These are phyloP conservation scores for Aphrophora alni DNA, from an alignment of 2,888 invertebrate genomes.

Conservation along the genomic window DNA sequence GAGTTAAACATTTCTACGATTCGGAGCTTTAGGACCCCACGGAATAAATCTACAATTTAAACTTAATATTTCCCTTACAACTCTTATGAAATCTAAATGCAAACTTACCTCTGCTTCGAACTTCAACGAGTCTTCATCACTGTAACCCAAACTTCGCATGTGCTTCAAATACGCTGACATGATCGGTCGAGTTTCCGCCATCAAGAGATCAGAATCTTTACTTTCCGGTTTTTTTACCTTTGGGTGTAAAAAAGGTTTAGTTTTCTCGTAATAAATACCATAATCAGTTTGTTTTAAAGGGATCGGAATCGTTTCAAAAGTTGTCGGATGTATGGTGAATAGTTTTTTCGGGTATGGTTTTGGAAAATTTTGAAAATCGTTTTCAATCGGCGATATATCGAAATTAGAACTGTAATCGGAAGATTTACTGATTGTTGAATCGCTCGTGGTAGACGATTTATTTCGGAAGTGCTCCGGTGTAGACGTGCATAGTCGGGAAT, in stretches of 20 bases:
- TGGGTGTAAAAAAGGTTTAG: constrained; percentile 25
- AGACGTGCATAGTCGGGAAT: constrained; percentile 14
- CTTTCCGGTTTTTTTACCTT: constrained; percentile 13
- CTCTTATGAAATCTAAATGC: no score
- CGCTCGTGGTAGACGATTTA: constrained; percentile 15
- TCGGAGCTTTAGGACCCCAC: no score
- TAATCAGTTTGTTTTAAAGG: constrained; percentile 27
- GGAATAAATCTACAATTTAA: no score
- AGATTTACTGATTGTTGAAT: constrained; percentile 28
- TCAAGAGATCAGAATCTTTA: constrained; percentile 13
- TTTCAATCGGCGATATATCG: constrained; percentile 31
- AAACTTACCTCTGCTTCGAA: constrained; percentile 67
- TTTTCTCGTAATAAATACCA: constrained; percentile 29
- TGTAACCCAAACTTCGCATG: constrained; percentile 74
- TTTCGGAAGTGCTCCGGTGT: constrained; percentile 11
- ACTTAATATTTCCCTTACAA: no score
- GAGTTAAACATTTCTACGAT: no score
- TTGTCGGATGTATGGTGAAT: constrained; percentile 30
- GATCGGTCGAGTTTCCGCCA: constrained; percentile 68
- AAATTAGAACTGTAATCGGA: background rate
- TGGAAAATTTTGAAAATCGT: constrained; percentile 14
- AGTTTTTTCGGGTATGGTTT: constrained; percentile 28
- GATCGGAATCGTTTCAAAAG: constrained; percentile 24
- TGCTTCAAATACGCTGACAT: constrained; percentile 89
- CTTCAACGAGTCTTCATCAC: constrained; percentile 66